A percentile compares a stretch with the other conserved stretches of the same genome.
Conservation (phyloP, 1,140 invertebrate species). For the Drosophila busckii region DNA sequence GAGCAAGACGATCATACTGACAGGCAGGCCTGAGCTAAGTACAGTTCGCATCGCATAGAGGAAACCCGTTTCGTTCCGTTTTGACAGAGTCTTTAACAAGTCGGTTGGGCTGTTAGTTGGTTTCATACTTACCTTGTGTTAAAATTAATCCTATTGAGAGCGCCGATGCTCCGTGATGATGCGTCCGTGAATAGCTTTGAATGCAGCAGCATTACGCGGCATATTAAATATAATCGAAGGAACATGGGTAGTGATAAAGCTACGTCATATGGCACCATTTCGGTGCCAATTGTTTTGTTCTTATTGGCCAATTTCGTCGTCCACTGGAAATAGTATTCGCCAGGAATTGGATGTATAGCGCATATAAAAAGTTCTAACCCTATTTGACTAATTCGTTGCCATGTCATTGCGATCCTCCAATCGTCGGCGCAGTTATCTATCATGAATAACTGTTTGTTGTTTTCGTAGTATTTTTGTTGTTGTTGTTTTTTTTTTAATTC, state of each 20-base stretch:
- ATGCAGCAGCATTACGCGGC: slow-evolving; percentile 99
- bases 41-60: too few relatives aligned
- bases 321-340: slow-evolving; percentile 97
- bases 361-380: slow-evolving; percentile 95
- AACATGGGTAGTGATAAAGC: slow-evolving; percentile 99
- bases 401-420: slow-evolving; percentile 99
- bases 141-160: slow-evolving; percentile 99
- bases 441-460: slow-evolving; percentile 91
- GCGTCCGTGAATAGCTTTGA: slow-evolving; percentile 99
- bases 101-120: background rate
- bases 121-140: slow-evolving; percentile 87
- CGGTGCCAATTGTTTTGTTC: slow-evolving; percentile 89
- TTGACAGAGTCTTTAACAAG: too few relatives aligned
- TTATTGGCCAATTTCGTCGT: slow-evolving; percentile 96
- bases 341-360: slow-evolving; percentile 97
- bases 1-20: too few relatives aligned
- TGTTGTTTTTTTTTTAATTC: background rate
- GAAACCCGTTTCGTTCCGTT: too few relatives aligned
- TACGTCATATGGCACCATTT: slow-evolving; percentile 95
- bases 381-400: slow-evolving; percentile 96
- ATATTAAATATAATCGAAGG: slow-evolving; percentile 98
- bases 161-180: slow-evolving; percentile 95
- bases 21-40: too few relatives aligned
- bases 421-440: slow-evolving; percentile 99
- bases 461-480: slow-evolving; percentile 3